Percentiles rank a stretch among this genome's conserved stretches.
Evolutionary conservation across 2,888 invertebrate genomes (phyloP).

Genomic region (Seira ritae): DNA sequence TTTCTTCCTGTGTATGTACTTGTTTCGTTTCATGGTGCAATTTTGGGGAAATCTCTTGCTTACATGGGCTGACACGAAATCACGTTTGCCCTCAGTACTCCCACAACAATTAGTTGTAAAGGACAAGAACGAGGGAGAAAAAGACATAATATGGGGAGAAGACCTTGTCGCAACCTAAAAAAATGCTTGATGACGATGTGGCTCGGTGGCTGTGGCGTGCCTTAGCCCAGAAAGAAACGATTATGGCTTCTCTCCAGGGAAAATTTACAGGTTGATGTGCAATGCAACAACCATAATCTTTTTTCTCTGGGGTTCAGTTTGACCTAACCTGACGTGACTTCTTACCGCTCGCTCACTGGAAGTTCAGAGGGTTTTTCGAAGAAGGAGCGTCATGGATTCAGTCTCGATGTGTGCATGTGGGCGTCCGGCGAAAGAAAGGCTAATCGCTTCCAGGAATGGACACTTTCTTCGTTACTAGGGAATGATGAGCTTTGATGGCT

Average conservation of each 20-base stretch:
- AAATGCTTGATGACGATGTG: neutral
- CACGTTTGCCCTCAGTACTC: conserved; percentile 58
- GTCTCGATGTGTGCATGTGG: no score
- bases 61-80: conserved; percentile 61
- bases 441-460: no score
- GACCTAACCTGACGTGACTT: no score
- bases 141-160: neutral
- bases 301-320: no score
- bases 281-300: neutral
- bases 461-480: neutral
- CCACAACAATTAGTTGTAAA: conserved; percentile 58
- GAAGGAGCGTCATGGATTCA: no score
- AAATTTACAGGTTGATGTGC: neutral
- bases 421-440: no score
- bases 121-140: conserved; percentile 25
- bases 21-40: conserved; percentile 28
- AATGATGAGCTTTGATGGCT: conserved; percentile 14
- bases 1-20: no score
- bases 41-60: conserved; percentile 59
- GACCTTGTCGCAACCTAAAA: conserved; percentile 22
- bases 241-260: neutral
- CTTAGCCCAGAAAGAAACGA: neutral
- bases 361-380: no score
- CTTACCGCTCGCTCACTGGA: no score
- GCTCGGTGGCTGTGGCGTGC: neutral